Evolutionary conservation across 1,140 invertebrate species (phyloP).

Genomic region (Hypsibius dujardini): DNA sequence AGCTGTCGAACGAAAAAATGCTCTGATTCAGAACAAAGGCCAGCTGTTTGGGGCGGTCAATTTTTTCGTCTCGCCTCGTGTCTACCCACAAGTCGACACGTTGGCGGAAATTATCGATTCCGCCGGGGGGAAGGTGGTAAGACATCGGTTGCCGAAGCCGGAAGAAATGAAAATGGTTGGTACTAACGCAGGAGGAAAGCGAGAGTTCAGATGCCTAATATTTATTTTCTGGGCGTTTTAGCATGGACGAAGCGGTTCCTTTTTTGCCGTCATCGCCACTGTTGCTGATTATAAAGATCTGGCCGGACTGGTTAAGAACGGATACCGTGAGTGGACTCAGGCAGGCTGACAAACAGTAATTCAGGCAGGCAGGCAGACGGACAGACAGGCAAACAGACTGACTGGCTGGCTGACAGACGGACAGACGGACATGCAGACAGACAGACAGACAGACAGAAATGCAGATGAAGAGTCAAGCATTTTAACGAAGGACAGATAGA

Average conservation of each 20-base stretch:
- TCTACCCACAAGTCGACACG: slow-evolving; percentile 3
- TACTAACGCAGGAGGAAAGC: not conserved
- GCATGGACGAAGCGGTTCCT: slow-evolving; percentile 5
- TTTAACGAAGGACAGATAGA: no score
- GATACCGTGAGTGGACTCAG: slow-evolving; percentile 2
- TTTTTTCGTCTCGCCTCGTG: not conserved
- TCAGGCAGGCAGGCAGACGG: not conserved
- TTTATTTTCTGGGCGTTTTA: not conserved
- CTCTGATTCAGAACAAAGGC: not conserved
- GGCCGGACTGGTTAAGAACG: not conserved
- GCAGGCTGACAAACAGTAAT: not conserved
- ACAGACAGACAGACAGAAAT: not conserved
- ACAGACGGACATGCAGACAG: not conserved
- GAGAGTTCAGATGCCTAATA: slow-evolving; percentile 1
- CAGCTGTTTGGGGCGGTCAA: not conserved
- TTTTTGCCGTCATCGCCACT: not conserved
- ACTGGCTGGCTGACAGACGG: not conserved
- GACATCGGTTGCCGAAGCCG: slow-evolving; percentile 2
- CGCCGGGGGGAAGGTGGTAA: not conserved
- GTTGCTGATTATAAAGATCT: slow-evolving; percentile 7
- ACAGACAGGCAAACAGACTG: not conserved
- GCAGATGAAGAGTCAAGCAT: not conserved
- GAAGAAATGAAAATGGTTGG: slow-evolving; percentile 10
- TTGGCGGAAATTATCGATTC: slow-evolving; percentile 4
- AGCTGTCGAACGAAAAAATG: not conserved